Evolutionary conservation across 2,888 invertebrate genomes (phyloP), one percentile per base, ranked within the genome.

Genomic region (Serrognathus titanus): DNA sequence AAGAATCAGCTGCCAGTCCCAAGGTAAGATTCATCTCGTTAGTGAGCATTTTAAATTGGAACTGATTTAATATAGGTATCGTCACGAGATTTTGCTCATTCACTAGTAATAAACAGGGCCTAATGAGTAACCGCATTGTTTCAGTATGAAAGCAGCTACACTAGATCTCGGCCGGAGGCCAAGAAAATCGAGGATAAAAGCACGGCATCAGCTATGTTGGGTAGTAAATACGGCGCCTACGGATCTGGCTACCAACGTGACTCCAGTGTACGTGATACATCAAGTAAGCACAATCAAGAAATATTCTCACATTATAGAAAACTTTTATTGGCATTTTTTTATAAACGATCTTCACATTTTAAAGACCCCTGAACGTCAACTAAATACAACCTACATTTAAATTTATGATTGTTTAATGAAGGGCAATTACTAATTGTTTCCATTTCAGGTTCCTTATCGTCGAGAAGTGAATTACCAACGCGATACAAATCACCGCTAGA

Each of bases 91-190:
- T 11, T 40, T 40, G 40, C 12, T 40, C 11, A 40, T 13, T 13
- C 40, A 40, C 13, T 13, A 12, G 13, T 40, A 40, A 40, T 12
- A 12, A 40, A 40, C 40, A 39, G 12, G 40, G 5, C 7, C 11
- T 40, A 13, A 13, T 40, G 40, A 40, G 40, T 40, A 40, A 13
- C 40, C 12, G 40, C 40, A 40, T 37, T 57, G 24, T 71, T 71
- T 52, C 66, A 76, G 75, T 75, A 73, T 65, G 75, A 75, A 55
- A 62, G 69, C 46, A 66, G 65, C 43, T 72, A 72, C 61, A 62
- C 68, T 36, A 66, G 70, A 60, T 63, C 66, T 41, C 63, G 71
- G 57, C 56, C 67, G 11, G 72, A 72, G 55, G 58, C 65, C 51
- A 71, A 69, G 53, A 73, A 71, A 60, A 63, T 61, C 9, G 69